These are phyloP conservation scores for Ploceus nigricollis DNA, from an alignment of 2,113 vertebrate species.

Conservation along the genomic window DNA sequence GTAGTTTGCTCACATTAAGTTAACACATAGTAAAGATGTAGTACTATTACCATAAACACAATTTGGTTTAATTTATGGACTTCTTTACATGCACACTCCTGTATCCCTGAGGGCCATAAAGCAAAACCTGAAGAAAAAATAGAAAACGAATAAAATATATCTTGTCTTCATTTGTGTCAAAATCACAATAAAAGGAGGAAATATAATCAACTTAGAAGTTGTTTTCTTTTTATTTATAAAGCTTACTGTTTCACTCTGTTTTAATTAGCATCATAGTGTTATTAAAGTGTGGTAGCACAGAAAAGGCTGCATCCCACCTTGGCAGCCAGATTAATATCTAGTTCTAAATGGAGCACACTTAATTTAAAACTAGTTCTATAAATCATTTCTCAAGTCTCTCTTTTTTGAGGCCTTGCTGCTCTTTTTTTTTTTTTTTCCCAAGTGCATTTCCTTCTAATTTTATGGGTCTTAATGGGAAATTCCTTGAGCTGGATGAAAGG, in stretches of 20 bases:
- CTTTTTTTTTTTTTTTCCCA: not conserved
- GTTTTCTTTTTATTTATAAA: slow-evolving; percentile 67
- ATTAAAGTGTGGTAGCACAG: not conserved
- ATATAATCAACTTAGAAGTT: slow-evolving; percentile 43
- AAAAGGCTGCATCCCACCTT: not conserved
- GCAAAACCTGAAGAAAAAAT: slow-evolving; percentile 38
- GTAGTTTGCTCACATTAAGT: slow-evolving; percentile 40
- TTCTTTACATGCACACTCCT: slow-evolving; percentile 42
- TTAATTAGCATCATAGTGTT: slow-evolving; percentile 59
- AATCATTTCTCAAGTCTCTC: not conserved
- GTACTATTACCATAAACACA: slow-evolving; percentile 25
- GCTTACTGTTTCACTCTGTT: slow-evolving; percentile 26
- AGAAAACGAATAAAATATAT: slow-evolving; percentile 52
- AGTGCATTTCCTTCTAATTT: not conserved
- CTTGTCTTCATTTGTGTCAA: slow-evolving; percentile 67
- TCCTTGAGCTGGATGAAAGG: not conserved
- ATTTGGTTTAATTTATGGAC: slow-evolving; percentile 56
- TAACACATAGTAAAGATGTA: slow-evolving; percentile 1
- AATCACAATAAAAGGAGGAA: slow-evolving; percentile 61
- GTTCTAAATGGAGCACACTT: not conserved
- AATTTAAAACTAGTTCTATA: not conserved
- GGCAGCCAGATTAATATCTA: not conserved
- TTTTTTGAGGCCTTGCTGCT: not conserved
- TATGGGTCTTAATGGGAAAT: not conserved
- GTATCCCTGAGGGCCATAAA: slow-evolving; percentile 53